phyloP scores from a whole-genome alignment of 2,113 vertebrate species.

The Perccottus glenii region DNA sequence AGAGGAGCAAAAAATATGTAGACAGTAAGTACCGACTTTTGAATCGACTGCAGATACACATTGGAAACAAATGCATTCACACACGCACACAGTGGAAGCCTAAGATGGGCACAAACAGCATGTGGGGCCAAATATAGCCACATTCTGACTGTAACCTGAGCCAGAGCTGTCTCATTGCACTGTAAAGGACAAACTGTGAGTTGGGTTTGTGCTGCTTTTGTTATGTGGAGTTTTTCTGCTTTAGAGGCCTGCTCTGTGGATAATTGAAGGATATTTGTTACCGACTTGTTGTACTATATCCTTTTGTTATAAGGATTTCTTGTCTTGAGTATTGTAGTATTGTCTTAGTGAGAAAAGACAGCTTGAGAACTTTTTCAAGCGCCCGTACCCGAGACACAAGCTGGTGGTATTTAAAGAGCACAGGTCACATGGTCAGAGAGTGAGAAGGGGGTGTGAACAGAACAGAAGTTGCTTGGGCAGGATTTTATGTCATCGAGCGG shows the following conservation, averaged over 20 bases:
- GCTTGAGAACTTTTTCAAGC: conserved; percentile 2
- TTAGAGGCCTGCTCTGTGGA: not conserved
- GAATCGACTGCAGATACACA: not conserved
- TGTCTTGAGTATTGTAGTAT: too few relatives aligned
- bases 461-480: conserved; percentile 52
- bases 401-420: conserved; percentile 75
- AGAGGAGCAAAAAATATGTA: too few relatives aligned
- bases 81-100: conserved; percentile 49
- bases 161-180: conserved; percentile 28
- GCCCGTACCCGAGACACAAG: conserved; percentile 31
- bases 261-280: not conserved
- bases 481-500: conserved; percentile 52
- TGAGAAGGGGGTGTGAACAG: conserved; percentile 56
- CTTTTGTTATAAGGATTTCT: not conserved
- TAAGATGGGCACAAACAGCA: conserved; percentile 75
- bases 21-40: too few relatives aligned
- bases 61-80: conserved; percentile 21
- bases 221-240: not conserved
- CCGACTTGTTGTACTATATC: too few relatives aligned
- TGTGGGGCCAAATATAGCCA: conserved; percentile 76
- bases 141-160: conserved; percentile 60
- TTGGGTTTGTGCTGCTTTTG: not conserved
- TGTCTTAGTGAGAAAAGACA: not conserved
- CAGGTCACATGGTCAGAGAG: conserved; percentile 70
- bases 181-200: conserved; percentile 34